These are phyloP conservation scores for Ploceus nigricollis DNA, from an alignment of 2,113 vertebrate species.

Conservation along the genomic window DNA sequence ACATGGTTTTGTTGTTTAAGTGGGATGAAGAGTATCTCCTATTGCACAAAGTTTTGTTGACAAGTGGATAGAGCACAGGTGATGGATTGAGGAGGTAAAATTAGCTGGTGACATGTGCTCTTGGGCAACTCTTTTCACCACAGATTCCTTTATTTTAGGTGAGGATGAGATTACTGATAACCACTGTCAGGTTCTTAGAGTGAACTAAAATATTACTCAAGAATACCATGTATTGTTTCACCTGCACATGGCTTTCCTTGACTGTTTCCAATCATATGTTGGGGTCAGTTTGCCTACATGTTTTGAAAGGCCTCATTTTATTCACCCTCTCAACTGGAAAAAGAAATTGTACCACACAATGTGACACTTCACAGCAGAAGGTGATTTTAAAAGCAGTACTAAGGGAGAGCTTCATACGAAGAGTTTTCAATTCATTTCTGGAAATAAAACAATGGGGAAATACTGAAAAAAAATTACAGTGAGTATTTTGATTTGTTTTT, in stretches of 20 bases:
- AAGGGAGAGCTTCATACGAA: not conserved
- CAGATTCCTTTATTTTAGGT: not conserved
- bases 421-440: fast-evolving
- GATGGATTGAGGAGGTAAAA: not conserved
- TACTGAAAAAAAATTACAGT: not conserved
- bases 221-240: not conserved
- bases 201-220: not conserved
- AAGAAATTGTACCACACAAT: not conserved
- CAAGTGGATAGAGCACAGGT: not conserved
- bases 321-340: not conserved
- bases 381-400: not conserved
- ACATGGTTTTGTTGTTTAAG: not conserved
- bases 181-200: not conserved
- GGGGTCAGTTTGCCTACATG: not conserved
- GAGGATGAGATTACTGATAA: not conserved
- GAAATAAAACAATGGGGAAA: not conserved
- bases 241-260: not conserved
- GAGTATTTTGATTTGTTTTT: not conserved
- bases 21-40: not conserved
- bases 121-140: not conserved
- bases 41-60: not conserved
- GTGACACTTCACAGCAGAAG: not conserved
- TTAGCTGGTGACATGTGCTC: not conserved
- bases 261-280: not conserved
- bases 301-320: not conserved